Base-by-base conservation (phyloP, 2,113 vertebrate species). In the Rhinolophus ferrumequinum region DNA sequence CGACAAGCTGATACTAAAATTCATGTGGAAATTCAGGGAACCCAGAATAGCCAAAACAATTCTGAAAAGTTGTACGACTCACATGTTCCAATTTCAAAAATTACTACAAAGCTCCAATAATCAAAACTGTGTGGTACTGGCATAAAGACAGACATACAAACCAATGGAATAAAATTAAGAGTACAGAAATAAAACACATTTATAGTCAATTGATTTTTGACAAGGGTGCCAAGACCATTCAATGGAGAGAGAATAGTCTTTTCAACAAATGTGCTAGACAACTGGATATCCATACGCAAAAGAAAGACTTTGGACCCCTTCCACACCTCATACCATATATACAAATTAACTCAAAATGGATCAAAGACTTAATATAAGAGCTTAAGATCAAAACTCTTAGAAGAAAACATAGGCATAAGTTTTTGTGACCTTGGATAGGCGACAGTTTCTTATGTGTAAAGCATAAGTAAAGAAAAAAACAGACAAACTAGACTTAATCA, bases 121-220 rank as follows among this genome's bases (percentile, higher is more conserved):
- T 54, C 26, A 93, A 92, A 62, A 87, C 4, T 64, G 5, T 77
- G 22, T 35, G 30, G 35, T 86, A 82, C 21, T 33, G 33, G 13
- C 24, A 81, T 64, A 73, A 85, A 50, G 52, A 56, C 0, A 77
- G 38, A 93, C 79, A 82, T 22, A 85, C 1, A 81, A 4, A 87
- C 30, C 38, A 84, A 54, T 22, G 18, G 21, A 90, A 66, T 80
- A 70, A 84, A 90, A 44, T 56, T 69, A 41, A 56, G n/a, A 87
- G 19, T 33, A 9, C n/a, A 94, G 28, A 95, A 89, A 82, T 44
- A 81, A 84, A 93, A 75, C 28, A 35, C 9, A 58, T 60, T 90
- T 60, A 85, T 11, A 73, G 12, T 44, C 10, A 72, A 41, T 4
- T 93, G 88, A 81, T 38, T 94, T 97, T 95, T 88, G n/a, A 86